Conservation (phyloP, 2,888 invertebrate genomes). For the Elegia similella region DNA sequence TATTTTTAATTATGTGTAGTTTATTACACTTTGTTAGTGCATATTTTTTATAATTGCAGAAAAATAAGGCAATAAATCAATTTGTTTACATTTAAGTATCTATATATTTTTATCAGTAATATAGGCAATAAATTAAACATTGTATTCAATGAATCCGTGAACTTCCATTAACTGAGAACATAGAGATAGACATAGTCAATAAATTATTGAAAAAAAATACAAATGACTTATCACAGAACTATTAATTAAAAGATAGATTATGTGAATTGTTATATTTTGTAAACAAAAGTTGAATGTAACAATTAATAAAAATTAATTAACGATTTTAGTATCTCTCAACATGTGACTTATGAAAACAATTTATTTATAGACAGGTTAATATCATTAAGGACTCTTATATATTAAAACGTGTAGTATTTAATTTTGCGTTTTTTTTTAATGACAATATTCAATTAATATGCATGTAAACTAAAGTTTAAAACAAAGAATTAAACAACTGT, state of each 20-base stretch:
- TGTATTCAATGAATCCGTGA: slow-evolving; percentile 42
- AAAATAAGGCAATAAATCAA: slow-evolving; percentile 17
- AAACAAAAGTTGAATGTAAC: slow-evolving; percentile 62
- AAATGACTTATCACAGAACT: slow-evolving; percentile 34
- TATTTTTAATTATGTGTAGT: no score
- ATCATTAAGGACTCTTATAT: not conserved
- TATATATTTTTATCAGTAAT: slow-evolving; percentile 23
- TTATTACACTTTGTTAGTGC: not conserved
- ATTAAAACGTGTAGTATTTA: no score
- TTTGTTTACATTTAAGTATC: slow-evolving; percentile 5
- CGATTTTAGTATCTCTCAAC: slow-evolving; percentile 37
- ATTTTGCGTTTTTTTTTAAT: no score
- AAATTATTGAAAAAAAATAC: slow-evolving; percentile 49
- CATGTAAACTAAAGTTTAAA: no score
- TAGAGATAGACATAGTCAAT: slow-evolving; percentile 36
- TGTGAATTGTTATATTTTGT: slow-evolving; percentile 36
- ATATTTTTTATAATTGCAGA: slow-evolving; percentile 12
- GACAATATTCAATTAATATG: no score
- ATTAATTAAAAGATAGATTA: slow-evolving; percentile 53
- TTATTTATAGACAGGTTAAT: slow-evolving; percentile 32
- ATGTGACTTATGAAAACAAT: slow-evolving; percentile 45
- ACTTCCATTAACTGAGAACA: slow-evolving; percentile 36
- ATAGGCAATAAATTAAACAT: slow-evolving; percentile 44
- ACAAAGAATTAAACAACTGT: no score
- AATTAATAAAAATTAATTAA: slow-evolving; percentile 62